Base-by-base conservation (phyloP, 2,113 vertebrate species). In the Triplophysa dalaica region DNA sequence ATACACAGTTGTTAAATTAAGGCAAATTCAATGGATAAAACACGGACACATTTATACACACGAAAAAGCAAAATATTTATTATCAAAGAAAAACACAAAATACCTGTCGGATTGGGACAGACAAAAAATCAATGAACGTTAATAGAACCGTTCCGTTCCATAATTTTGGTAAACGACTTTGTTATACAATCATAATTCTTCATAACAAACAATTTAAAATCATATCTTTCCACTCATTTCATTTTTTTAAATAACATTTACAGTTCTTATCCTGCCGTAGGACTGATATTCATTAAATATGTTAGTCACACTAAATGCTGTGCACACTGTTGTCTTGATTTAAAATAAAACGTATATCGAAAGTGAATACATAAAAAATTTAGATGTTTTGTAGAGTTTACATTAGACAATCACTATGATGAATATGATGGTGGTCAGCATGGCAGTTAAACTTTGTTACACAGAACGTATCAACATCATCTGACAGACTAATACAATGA, bases 11-110 rank as follows among this genome's bases (percentile, higher is more conserved):
- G 9, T 45, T 33, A 33, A 33, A 33, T 33, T 5, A 33, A 33
- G 4, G 54, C 8, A 24, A 22, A 14, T 8, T n/a, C 41, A 54
- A 16, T 58, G 2, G 19, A 19, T 58, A 58, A 58, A 58, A 21
- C n/a, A 9, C 8, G n/a, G 11, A 14, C 48, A 50, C 11, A 13
- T 13, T 50, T 21, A 52, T 52, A 52, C 17, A 26, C 54, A 17
- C 29, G 48, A 54, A 7, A 78, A 54, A 70, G 3, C 24, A 72
- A 72, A 24, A 26, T 67, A 24, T 79, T 78, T 78, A 81, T 81
- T 84, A 74, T 19, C 63, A 14, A 70, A 33, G 26, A 80, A 6
- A 16, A 12, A 50, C 33, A 45, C 58, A 61, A 29, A 24, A 38
- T 17, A 63, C 26, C 7, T 60, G 22, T 66, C 19, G 26, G 63